These are phyloP conservation scores for Podarcis raffonei DNA, from an alignment of 2,113 vertebrate species.

Conservation along the genomic window DNA sequence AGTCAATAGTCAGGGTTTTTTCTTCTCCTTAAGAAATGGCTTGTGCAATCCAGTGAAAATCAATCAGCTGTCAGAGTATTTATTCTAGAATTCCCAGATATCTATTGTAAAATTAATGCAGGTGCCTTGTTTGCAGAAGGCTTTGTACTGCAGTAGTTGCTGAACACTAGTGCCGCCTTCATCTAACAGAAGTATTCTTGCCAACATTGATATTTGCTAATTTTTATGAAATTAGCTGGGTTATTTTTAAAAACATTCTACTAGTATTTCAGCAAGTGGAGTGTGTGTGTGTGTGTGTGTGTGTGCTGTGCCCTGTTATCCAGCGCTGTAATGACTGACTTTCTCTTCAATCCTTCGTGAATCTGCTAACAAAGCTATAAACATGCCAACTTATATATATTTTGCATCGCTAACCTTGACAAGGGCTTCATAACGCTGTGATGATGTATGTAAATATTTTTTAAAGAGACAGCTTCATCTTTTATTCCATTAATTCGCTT, in stretches of 20 bases:
- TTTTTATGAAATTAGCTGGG: accelerated
- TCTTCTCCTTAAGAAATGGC: neutral
- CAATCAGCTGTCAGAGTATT: constrained; percentile 50
- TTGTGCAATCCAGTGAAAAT: constrained; percentile 20
- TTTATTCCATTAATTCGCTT: constrained; percentile 54
- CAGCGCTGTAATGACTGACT: neutral
- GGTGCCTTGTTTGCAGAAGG: constrained; percentile 39
- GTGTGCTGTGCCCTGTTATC: neutral
- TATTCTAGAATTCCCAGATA: constrained; percentile 52
- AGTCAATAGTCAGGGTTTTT: constrained; percentile 43
- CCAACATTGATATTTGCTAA: neutral
- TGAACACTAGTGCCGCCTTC: neutral
- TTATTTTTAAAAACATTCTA: neutral
- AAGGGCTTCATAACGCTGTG: neutral
- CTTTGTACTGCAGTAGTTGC: constrained; percentile 8
- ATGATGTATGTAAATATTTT: constrained; percentile 34
- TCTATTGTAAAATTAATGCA: constrained; percentile 37
- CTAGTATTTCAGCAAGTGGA: neutral
- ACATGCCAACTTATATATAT: neutral
- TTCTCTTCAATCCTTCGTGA: constrained; percentile 6
- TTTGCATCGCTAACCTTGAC: constrained; percentile 15
- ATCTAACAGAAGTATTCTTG: neutral
- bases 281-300: neutral
- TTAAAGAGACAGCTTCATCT: constrained; percentile 36
- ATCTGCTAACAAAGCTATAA: neutral